Percentiles rank a stretch among this genome's conserved stretches.
phyloP scores from a whole-genome alignment of 2,888 invertebrate genomes.

The Clusia tigrina region DNA sequence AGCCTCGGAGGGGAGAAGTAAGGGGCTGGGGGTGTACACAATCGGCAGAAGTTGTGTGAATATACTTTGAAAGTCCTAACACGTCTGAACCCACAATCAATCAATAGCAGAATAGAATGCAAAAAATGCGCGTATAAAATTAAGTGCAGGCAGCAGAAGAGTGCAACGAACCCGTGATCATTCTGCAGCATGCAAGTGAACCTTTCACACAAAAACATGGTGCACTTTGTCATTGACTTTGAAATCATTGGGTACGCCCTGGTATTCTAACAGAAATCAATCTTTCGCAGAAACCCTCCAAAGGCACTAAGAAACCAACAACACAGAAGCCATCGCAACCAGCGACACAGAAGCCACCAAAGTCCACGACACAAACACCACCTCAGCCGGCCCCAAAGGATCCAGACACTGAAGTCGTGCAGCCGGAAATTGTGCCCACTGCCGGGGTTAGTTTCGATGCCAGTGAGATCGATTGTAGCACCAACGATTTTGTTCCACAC shows the following conservation, averaged over 20 bases:
- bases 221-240: not conserved
- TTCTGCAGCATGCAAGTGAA: not conserved
- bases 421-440: slow-evolving; percentile 19
- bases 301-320: slow-evolving; percentile 41
- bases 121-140: not conserved
- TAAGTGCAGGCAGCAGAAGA: not conserved
- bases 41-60: not conserved
- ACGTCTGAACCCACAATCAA: not conserved
- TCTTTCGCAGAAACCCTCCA: slow-evolving; percentile 46
- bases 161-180: not conserved
- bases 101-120: slow-evolving; percentile 2
- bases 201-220: not conserved
- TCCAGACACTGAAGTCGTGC: slow-evolving; percentile 36
- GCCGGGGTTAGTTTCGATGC: no score
- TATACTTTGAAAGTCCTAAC: not conserved
- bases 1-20: no score
- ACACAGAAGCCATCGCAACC: slow-evolving; percentile 34
- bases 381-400: slow-evolving; percentile 35
- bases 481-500: slow-evolving; percentile 69
- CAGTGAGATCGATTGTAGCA: slow-evolving; percentile 65
- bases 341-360: slow-evolving; percentile 38
- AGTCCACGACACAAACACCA: slow-evolving; percentile 45
- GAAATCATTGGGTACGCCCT: not conserved
- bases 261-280: not conserved
- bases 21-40: no score